Evolutionary conservation across 2,888 invertebrate genomes (phyloP).

Genomic region (Machimus atricapillus): DNA sequence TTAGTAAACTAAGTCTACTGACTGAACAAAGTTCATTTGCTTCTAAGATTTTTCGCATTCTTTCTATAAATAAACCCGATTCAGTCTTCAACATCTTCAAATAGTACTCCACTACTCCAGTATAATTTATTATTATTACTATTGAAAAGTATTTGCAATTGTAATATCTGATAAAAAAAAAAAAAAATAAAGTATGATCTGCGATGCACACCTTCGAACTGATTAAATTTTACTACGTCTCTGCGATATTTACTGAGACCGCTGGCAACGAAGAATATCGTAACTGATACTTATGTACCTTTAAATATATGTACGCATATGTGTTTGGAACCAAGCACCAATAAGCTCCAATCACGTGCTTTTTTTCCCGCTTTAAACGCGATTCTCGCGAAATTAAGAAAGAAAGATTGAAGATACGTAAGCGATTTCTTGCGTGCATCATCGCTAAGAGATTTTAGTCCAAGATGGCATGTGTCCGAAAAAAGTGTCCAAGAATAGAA

Average conservation of each 20-base stretch:
- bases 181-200: background rate
- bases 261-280: background rate
- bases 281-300: background rate
- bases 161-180: background rate
- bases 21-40: background rate
- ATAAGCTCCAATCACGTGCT: conserved; percentile 10
- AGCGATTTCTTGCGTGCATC: background rate
- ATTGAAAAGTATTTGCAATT: background rate
- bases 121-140: background rate
- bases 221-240: conserved; percentile 3
- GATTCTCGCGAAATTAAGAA: background rate
- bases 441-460: background rate
- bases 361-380: background rate
- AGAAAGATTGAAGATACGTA: background rate
- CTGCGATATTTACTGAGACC: background rate
- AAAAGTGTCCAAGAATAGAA: background rate
- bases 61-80: background rate
- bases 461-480: background rate
- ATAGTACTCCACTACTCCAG: background rate
- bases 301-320: background rate
- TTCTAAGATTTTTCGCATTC: background rate
- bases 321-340: background rate
- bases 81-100: background rate
- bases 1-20: background rate
- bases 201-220: background rate